These are phyloP conservation scores for Protomyctophum bolini DNA, from an alignment of 2,113 vertebrate genomes.

Conservation along the genomic window DNA sequence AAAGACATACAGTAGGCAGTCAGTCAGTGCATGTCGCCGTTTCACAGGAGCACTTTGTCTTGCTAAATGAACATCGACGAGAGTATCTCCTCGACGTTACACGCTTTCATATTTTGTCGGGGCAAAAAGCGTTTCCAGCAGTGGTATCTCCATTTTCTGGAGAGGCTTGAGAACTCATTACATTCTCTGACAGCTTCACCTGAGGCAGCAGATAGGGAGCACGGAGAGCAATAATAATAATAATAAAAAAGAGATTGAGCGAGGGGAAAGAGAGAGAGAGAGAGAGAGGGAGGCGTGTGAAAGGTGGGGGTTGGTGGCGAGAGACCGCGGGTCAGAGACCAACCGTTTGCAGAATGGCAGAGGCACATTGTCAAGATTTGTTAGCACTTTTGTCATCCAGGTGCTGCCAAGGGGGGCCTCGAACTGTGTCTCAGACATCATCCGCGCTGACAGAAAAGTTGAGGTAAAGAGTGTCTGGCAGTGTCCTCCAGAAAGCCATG, in stretches of 20 bases:
- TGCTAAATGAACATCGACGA: slow-evolving; percentile 32
- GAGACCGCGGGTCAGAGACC: slow-evolving; percentile 15
- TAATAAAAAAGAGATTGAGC: not conserved
- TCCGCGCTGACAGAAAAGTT: slow-evolving; percentile 30
- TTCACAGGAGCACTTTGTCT: not conserved
- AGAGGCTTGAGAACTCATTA: slow-evolving; percentile 48
- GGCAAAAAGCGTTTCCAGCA: not conserved
- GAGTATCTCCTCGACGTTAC: not conserved
- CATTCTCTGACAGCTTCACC: slow-evolving; percentile 42
- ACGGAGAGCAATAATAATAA: not conserved
- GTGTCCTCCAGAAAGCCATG: slow-evolving; percentile 26
- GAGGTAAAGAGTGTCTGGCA: slow-evolving; percentile 5
- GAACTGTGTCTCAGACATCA: slow-evolving; percentile 55
- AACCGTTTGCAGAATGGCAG: slow-evolving; percentile 42
- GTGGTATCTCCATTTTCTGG: slow-evolving; percentile 23
- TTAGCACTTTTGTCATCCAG: slow-evolving; percentile 32
- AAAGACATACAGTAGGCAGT: not conserved
- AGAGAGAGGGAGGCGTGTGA: not conserved
- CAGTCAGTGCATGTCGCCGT: slow-evolving; percentile 15
- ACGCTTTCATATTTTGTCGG: not conserved
- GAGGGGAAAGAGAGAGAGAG: not conserved
- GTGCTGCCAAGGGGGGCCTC: slow-evolving; percentile 18
- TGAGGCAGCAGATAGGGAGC: slow-evolving; percentile 20
- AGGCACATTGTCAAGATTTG: slow-evolving; percentile 41
- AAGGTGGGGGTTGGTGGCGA: too few species aligned